These are phyloP conservation scores for Steinernema scapterisci DNA, from an alignment of 2,888 invertebrate species.

Conservation along the genomic window DNA sequence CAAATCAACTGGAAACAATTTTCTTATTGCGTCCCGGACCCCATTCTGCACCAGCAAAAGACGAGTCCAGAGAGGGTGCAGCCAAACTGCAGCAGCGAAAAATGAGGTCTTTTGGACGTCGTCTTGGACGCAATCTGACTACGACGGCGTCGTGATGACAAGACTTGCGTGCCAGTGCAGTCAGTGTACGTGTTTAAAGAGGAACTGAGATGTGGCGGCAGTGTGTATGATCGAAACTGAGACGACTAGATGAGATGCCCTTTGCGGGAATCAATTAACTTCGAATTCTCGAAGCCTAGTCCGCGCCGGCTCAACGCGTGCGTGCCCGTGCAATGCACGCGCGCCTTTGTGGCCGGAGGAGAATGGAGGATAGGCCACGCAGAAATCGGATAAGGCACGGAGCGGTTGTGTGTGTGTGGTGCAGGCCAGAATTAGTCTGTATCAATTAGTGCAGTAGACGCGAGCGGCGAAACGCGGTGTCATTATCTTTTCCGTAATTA, in stretches of 20 bases:
- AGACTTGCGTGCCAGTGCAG: too few relatives aligned
- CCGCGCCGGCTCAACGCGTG: too few relatives aligned
- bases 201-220: too few relatives aligned
- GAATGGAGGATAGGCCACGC: background rate
- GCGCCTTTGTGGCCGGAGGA: too few relatives aligned
- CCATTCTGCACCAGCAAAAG: too few relatives aligned
- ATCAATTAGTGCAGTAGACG: slow-evolving; percentile 9
- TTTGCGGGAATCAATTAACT: slow-evolving; percentile 14
- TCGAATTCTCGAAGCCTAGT: background rate
- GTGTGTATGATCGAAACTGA: background rate
- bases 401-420: background rate
- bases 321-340: background rate
- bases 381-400: background rate
- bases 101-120: too few relatives aligned
- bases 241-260: background rate
- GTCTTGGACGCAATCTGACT: too few relatives aligned
- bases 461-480: background rate
- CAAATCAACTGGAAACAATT: slow-evolving; percentile 16
- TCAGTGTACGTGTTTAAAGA: too few relatives aligned
- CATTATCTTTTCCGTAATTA: slow-evolving; percentile 20
- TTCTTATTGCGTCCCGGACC: background rate
- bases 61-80: too few relatives aligned
- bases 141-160: too few relatives aligned
- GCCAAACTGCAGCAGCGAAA: too few relatives aligned
- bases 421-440: slow-evolving; percentile 5